Evolutionary conservation across 2,888 invertebrate species (phyloP).

Genomic region (Caenorhabditis plicata): DNA sequence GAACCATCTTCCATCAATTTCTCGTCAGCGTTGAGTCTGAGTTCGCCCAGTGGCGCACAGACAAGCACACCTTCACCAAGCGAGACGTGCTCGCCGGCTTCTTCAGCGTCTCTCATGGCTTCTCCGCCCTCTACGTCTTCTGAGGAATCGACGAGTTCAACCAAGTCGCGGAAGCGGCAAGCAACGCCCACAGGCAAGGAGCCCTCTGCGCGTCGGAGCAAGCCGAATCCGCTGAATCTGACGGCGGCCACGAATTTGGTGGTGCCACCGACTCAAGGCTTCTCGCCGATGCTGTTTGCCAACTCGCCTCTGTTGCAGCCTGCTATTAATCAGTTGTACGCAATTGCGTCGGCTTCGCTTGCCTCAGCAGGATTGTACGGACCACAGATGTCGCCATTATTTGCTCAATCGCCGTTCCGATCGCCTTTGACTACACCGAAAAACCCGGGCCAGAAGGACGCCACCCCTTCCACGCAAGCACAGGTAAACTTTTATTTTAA

Average conservation of each 20-base stretch:
- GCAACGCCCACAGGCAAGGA: neutral
- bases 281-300: constrained; percentile 14
- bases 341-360: constrained; percentile 29
- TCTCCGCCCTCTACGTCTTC: neutral
- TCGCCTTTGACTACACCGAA: constrained; percentile 21
- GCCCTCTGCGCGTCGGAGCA: constrained; percentile 6
- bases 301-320: constrained; percentile 16
- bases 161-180: neutral
- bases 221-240: constrained; percentile 29
- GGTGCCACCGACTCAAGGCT: constrained; percentile 2
- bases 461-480: constrained; percentile 3
- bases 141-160: constrained; percentile 5
- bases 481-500: constrained; percentile 9
- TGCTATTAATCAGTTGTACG: constrained; percentile 18
- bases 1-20: too few relatives aligned
- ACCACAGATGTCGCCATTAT: constrained; percentile 31
- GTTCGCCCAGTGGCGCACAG: too few relatives aligned
- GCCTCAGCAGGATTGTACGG: constrained; percentile 37
- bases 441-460: neutral
- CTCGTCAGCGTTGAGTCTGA: constrained; percentile 19
- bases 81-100: constrained; percentile 9
- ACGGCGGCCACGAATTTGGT: constrained; percentile 16
- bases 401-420: constrained; percentile 27
- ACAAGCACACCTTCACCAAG: neutral
- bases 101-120: constrained; percentile 19